Evolutionary conservation across 2,113 vertebrate genomes (phyloP).

Genomic region (Tupaia tana): DNA sequence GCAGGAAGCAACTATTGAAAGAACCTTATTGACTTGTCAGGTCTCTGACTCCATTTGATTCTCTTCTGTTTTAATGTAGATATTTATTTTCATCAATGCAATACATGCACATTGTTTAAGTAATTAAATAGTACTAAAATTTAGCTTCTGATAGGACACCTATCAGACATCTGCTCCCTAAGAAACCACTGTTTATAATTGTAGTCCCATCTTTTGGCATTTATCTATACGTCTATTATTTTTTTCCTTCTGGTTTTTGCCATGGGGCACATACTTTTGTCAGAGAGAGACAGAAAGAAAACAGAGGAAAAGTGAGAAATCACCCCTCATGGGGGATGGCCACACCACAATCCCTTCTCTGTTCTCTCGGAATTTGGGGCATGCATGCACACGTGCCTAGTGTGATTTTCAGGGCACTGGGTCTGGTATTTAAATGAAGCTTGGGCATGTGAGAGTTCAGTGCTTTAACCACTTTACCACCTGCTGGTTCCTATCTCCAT

Average conservation of each 20-base stretch:
- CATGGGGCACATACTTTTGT: too few species aligned
- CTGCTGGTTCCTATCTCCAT: not conserved
- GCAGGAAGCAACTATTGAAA: not conserved
- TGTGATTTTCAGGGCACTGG: too few species aligned
- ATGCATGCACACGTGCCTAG: too few species aligned
- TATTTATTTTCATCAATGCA: not conserved
- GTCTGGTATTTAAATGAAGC: too few species aligned
- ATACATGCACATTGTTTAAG: not conserved
- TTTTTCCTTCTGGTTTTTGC: too few species aligned
- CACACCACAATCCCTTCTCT: too few species aligned
- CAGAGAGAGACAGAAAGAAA: too few species aligned
- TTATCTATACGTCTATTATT: not conserved
- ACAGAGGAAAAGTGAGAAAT: too few species aligned
- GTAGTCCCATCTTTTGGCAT: not conserved
- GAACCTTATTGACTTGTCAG: not conserved
- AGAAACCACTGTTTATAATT: not conserved
- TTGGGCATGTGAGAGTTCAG: too few species aligned
- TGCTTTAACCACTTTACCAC: too few species aligned
- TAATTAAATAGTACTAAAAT: not conserved
- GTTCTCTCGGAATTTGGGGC: too few species aligned
- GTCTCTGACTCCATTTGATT: not conserved
- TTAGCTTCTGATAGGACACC: not conserved
- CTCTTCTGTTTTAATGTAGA: not conserved
- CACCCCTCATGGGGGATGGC: too few species aligned
- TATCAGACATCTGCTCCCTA: not conserved